Conservation (phyloP, 2,888 invertebrate species). For the Drosophila kanekoi region DNA sequence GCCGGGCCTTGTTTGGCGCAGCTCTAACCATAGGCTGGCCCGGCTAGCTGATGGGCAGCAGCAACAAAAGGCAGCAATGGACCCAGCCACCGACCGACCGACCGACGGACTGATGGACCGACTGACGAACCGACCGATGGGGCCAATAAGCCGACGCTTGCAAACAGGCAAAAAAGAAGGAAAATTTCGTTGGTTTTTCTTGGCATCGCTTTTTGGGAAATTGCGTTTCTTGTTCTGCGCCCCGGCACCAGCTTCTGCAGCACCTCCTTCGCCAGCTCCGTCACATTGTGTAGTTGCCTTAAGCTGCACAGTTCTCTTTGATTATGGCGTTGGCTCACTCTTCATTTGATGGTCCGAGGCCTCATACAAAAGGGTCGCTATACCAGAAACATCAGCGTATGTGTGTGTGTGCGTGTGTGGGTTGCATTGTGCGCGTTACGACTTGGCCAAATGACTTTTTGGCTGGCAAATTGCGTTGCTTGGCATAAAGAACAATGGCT, state of each 20-base stretch:
- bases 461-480: constrained; percentile 52
- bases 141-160: constrained; percentile 48
- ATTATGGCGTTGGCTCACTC: constrained; percentile 43
- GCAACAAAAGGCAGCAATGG: constrained; percentile 17
- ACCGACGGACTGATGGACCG: neutral
- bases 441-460: constrained; percentile 63
- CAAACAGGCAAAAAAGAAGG: neutral
- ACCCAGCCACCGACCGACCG: constrained; percentile 1
- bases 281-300: constrained; percentile 45
- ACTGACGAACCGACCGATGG: constrained; percentile 13
- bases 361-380: constrained; percentile 38
- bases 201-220: constrained; percentile 63
- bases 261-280: neutral
- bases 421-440: constrained; percentile 63
- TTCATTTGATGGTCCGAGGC: constrained; percentile 15
- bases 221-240: constrained; percentile 60
- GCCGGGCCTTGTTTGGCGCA: constrained; percentile 50
- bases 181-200: constrained; percentile 57
- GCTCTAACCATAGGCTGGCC: constrained; percentile 24
- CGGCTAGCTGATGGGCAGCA: constrained; percentile 11
- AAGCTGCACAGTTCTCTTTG: constrained; percentile 62
- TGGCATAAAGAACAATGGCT: constrained; percentile 47
- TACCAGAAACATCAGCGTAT: constrained; percentile 3
- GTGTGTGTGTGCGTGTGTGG: constrained; percentile 30
- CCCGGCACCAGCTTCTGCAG: neutral